A percentile compares a stretch with the other conserved stretches of the same genome.
Evolutionary conservation across 2,888 invertebrate genomes (phyloP).

Genomic region (Pheosia gnoma): DNA sequence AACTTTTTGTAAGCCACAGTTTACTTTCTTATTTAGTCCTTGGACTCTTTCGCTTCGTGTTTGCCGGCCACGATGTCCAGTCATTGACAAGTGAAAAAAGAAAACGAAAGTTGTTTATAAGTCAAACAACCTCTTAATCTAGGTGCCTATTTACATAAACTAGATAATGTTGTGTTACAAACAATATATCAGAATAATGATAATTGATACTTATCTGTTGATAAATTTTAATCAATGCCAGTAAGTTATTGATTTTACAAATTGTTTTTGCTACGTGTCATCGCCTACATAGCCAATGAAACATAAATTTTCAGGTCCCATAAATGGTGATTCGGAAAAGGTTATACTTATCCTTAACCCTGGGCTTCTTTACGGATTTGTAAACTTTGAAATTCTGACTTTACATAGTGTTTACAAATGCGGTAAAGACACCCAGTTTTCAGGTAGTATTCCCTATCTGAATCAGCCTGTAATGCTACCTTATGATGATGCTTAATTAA

Average conservation of each 20-base stretch:
- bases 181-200: constrained; percentile 20
- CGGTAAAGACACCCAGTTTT: too few relatives aligned
- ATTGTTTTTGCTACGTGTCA: constrained; percentile 11
- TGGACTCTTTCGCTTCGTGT: constrained; percentile 57
- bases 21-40: constrained; percentile 68
- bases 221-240: constrained; percentile 4
- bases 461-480: too few relatives aligned
- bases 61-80: constrained; percentile 41
- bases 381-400: too few relatives aligned
- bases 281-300: constrained; percentile 16
- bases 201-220: constrained; percentile 10
- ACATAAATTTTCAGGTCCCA: background rate
- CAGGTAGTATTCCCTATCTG: too few relatives aligned
- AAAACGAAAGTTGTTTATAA: constrained; percentile 70
- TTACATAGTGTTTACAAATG: too few relatives aligned
- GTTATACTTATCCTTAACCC: too few relatives aligned
- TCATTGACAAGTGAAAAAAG: constrained; percentile 51
- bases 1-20: constrained; percentile 50
- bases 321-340: background rate
- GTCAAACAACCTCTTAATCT: constrained; percentile 49
- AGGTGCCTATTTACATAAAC: constrained; percentile 50
- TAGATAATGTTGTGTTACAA: constrained; percentile 26
- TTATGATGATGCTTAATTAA: too few relatives aligned
- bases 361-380: too few relatives aligned
- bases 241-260: constrained; percentile 22